Evolutionary conservation across 2,113 vertebrate genomes (phyloP), one percentile per base, ranked within the genome.

Genomic region (Turnix velox): DNA sequence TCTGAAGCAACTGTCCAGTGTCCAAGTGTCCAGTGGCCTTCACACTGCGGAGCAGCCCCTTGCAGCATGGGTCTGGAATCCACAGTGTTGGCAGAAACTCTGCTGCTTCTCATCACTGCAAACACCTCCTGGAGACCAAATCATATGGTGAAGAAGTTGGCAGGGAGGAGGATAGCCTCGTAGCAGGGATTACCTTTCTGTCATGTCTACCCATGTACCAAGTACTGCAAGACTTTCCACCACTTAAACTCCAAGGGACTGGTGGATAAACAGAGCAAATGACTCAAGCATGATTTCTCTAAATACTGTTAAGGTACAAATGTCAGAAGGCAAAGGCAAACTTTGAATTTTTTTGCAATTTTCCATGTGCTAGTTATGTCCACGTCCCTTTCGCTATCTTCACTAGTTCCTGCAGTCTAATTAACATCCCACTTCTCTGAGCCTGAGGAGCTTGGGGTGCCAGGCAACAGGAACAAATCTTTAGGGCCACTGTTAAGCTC

Each of bases 171-270:
- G 45, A 58, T 66, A 67, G 57, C 62, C 35, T 63, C n/a, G 51
- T 28, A 35, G 14, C 19, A 57, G 30, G 39, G 16, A 0, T 6
- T 72, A 72, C 42, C 18, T 66, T 80, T 66, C 25, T 9, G 8
- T 25, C 39, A n/a, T 0, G 1, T 11, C 52, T 68, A 24, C 0
- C 0, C 1, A 0, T 4, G 13, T 43, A 33, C 16, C 30, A 55
- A 3, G 3, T 37, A 61, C 17, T 51, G 52, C 14, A 52, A 61
- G 37, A 28, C 5, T 55, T 73, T 86, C 45, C 28, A 31, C 14
- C 58, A 12, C 72, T 48, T 45, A 25, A 61, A 35, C 30, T 79
- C 33, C 23, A 37, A 68, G 24, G 16, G 42, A 78, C 43, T 33
- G 51, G 57, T 3, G 33, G 58, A 55, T 46, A 30, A 78, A 55